Conservation (phyloP, 30 jellyfish, hydroid and myxozoan genomes). For the Aurelia sp. region DNA sequence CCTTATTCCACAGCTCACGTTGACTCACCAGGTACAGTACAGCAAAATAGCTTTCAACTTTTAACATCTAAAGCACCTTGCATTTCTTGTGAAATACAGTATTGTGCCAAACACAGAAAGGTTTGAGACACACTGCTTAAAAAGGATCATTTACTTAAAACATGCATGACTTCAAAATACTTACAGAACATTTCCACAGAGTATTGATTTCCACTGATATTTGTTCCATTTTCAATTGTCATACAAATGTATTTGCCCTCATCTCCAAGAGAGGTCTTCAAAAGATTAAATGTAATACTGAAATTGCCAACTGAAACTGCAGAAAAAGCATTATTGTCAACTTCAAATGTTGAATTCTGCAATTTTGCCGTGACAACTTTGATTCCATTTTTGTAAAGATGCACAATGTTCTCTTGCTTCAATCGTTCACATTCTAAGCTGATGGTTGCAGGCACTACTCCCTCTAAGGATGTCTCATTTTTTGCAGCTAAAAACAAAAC, state of each 20-base stretch:
- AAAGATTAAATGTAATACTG: not conserved
- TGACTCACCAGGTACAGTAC: no score
- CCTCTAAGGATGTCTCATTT: no score
- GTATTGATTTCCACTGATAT: constrained; percentile 19
- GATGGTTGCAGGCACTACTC: no score
- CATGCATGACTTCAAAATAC: not conserved
- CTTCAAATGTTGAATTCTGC: constrained; percentile 19
- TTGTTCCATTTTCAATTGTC: not conserved
- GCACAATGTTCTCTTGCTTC: not conserved
- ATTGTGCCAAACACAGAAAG: no score
- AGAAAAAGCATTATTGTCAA: constrained; percentile 14
- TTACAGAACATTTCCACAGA: constrained; percentile 27
- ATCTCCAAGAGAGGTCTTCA: constrained; percentile 8
- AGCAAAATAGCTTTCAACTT: no score
- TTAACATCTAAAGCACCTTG: no score
- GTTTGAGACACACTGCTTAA: no score
- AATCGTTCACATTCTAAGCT: no score
- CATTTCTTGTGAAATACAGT: no score
- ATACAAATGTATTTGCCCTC: constrained; percentile 50
- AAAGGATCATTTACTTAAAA: no score
- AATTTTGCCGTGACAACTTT: not conserved
- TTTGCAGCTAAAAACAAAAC: no score
- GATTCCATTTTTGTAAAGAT: not conserved
- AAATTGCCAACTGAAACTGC: not conserved
- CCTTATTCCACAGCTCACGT: no score